Evolutionary conservation across 2,113 vertebrate genomes (phyloP), one percentile per base, ranked within the genome.

Genomic region (Agelaius phoeniceus): DNA sequence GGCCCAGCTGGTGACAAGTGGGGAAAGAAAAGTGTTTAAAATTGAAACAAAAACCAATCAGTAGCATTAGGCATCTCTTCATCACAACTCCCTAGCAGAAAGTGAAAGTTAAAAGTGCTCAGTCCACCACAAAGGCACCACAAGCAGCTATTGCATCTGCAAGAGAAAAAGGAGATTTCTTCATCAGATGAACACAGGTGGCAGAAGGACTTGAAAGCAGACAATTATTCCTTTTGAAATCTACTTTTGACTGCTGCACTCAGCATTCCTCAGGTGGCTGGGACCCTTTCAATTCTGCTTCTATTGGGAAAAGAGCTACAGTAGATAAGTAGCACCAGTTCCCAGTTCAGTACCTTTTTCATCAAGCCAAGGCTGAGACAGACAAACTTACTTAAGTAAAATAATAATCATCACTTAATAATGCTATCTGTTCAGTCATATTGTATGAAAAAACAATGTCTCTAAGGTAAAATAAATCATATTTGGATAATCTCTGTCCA

Each of bases 201-300:
- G 90, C 71, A 87, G 51, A 57, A 66, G 66, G 55, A 71, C 78
- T 76, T 88, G 67, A 95, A 95, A 96, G 90, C 75, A 83, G 75
- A 79, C 67, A 83, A 69, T 84, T 73, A 86, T 30, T 91, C 49
- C 59, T 84, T 91, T 63, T 59, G 63, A 94, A 93, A 96, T 77
- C 78, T 73, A 44, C 82, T 93, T 96, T 83, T 63, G 78, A 93
- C 63, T 87, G 82, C 51, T 96, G 87, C 67, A 90, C 55, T 94
- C 63, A 51, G 71, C 3, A 3, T 71, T 91, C 87, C 91, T 92
- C 95, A 90, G 91, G 94, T 94, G 90, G 67, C 84, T 74, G 55
- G 63, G 67, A 84, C 43, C 62, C 68, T 91, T 91, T 94, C 87
- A 94, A 77, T 88, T 63, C 39, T 13, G 8, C 37, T 93, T 77